phyloP scores from a whole-genome alignment of 2,113 vertebrate species.

The Haemorhous mexicanus region DNA sequence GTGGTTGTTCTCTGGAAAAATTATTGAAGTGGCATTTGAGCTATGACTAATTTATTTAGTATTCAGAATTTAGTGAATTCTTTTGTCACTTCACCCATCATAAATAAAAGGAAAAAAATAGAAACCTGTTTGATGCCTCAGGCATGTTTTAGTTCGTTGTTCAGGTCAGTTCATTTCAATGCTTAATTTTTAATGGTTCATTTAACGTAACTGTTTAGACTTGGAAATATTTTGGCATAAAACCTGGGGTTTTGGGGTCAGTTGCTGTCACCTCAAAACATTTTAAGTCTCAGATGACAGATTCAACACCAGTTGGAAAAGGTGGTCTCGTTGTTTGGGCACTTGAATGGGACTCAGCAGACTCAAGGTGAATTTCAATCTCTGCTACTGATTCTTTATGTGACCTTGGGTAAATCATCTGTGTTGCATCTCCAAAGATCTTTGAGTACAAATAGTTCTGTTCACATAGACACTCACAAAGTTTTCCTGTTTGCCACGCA shows the following conservation, averaged over 20 bases:
- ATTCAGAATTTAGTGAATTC: conserved; percentile 71
- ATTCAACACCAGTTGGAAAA: neutral
- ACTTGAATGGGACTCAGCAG: neutral
- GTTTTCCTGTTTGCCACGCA: neutral
- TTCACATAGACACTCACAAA: neutral
- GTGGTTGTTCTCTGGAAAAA: conserved; percentile 36
- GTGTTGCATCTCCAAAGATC: neutral
- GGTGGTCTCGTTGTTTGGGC: neutral
- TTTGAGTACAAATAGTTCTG: neutral
- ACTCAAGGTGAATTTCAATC: neutral
- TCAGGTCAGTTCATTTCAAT: conserved; percentile 77
- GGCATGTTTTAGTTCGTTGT: conserved; percentile 68
- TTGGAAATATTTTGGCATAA: conserved; percentile 68
- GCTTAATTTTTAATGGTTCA: conserved; percentile 73
- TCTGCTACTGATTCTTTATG: neutral
- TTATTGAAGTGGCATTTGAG: conserved; percentile 63
- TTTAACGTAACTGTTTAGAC: conserved; percentile 64
- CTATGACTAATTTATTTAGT: conserved; percentile 74
- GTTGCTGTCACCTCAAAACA: conserved; percentile 44
- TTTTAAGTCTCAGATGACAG: conserved; percentile 19
- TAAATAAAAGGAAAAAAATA: conserved; percentile 74
- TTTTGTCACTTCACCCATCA: conserved; percentile 62
- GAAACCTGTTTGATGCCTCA: conserved; percentile 71
- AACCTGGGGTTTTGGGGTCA: conserved; percentile 45
- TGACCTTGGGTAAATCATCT: neutral